phyloP scores from a whole-genome alignment of 2,888 invertebrate species.

The Tholera decimalis region DNA sequence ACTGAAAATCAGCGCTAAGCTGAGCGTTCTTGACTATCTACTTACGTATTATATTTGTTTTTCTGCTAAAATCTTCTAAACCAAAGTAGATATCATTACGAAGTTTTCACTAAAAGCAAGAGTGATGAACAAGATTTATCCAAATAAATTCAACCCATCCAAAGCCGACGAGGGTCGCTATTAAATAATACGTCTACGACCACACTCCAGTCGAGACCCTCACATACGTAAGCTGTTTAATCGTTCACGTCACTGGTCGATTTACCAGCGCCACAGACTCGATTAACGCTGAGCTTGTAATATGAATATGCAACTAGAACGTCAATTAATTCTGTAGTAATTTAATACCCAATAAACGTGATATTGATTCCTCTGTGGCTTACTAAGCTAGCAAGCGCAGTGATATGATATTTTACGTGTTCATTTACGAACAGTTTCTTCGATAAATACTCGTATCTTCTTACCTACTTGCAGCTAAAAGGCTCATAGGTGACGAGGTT shows the following conservation, averaged over 20 bases:
- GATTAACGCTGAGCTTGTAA: slow-evolving; percentile 27
- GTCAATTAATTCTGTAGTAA: slow-evolving; percentile 26
- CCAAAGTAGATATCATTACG: too few relatives aligned
- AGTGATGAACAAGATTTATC: too few relatives aligned
- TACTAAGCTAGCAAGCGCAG: background rate
- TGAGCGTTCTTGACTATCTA: too few relatives aligned
- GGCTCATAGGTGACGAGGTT: too few relatives aligned
- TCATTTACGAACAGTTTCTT: background rate
- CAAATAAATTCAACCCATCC: too few relatives aligned
- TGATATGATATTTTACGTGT: background rate
- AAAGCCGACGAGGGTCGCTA: too few relatives aligned
- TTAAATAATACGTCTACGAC: too few relatives aligned
- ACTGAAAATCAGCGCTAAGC: too few relatives aligned
- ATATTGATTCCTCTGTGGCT: slow-evolving; percentile 12
- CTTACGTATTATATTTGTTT: too few relatives aligned
- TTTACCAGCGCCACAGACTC: slow-evolving; percentile 23
- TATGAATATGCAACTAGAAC: slow-evolving; percentile 39
- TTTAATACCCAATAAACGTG: slow-evolving; percentile 9
- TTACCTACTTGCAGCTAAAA: background rate
- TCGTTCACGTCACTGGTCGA: slow-evolving; percentile 30
- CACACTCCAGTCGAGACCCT: background rate
- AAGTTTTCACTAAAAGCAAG: too few relatives aligned
- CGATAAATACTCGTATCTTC: background rate
- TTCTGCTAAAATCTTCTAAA: too few relatives aligned
- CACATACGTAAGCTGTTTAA: background rate